Percentiles rank a stretch among this genome's conserved stretches.
These are phyloP conservation scores for Pachypanchax playfairii DNA, from an alignment of 2,113 vertebrate genomes.

Conservation along the genomic window DNA sequence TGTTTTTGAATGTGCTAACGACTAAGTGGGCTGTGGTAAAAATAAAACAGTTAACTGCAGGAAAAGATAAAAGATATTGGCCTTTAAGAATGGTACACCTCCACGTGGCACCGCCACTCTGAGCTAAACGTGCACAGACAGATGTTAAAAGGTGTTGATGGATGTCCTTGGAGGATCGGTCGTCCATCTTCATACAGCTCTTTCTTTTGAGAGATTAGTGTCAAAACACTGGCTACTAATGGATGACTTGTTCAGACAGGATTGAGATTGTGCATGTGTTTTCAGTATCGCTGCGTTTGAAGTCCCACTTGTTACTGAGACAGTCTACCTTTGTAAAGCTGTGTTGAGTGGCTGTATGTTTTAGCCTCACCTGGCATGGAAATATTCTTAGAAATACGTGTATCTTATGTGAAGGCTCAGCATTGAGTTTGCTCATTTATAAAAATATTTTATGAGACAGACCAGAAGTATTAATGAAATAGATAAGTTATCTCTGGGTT, in stretches of 20 bases:
- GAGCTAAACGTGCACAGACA: constrained; percentile 68
- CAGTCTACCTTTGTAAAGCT: constrained; percentile 1
- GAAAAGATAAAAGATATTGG: constrained; percentile 28
- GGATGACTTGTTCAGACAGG: constrained; percentile 73
- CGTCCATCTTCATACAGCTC: constrained; percentile 68
- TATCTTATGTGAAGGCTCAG: neutral
- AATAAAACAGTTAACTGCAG: neutral
- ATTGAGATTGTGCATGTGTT: constrained; percentile 37
- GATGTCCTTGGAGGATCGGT: constrained; percentile 64
- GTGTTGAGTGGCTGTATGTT: neutral
- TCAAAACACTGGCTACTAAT: constrained; percentile 70
- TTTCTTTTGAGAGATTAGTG: constrained; percentile 70
- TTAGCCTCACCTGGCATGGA: neutral
- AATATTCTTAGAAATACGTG: neutral
- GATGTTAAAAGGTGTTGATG: constrained; percentile 72
- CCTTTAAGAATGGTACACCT: constrained; percentile 31
- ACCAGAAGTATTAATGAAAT: no score
- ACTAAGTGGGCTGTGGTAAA: constrained; percentile 4
- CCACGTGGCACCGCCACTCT: constrained; percentile 15
- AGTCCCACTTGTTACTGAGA: constrained; percentile 10
- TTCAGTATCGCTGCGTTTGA: constrained; percentile 23
- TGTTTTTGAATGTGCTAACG: constrained; percentile 9
- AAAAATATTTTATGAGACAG: no score
- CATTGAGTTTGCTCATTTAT: no score
- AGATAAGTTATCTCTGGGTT: no score